A percentile compares a stretch with the other conserved stretches of the same genome.
Evolutionary conservation across 2,113 vertebrate genomes (phyloP).

Genomic region (Dipodomys ordii): DNA sequence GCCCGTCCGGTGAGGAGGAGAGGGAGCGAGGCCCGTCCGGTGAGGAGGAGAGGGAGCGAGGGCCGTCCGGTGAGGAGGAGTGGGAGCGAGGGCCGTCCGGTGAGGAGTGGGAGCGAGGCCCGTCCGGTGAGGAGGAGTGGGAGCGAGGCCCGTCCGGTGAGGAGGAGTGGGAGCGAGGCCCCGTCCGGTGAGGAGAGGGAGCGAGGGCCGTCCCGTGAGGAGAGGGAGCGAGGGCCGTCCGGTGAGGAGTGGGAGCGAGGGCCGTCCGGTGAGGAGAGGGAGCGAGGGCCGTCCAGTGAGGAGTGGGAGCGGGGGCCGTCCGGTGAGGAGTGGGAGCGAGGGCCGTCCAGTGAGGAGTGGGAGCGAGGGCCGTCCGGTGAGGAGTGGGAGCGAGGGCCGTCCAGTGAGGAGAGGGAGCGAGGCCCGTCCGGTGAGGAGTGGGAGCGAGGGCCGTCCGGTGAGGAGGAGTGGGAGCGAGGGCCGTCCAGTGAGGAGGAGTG

Average conservation of each 20-base stretch:
- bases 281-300: fast-evolving
- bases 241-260: fast-evolving
- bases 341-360: fast-evolving
- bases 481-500: fast-evolving
- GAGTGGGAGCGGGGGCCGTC: fast-evolving
- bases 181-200: fast-evolving
- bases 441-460: no score
- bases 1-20: not conserved
- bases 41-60: fast-evolving
- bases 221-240: fast-evolving
- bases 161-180: fast-evolving
- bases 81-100: fast-evolving
- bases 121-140: fast-evolving
- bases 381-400: not conserved
- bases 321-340: fast-evolving
- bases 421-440: fast-evolving
- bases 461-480: not conserved
- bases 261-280: fast-evolving
- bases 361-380: fast-evolving
- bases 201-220: fast-evolving
- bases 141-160: no score
- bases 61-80: not conserved
- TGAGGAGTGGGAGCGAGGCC: fast-evolving
- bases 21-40: fast-evolving
- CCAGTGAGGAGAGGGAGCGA: fast-evolving